These are phyloP conservation scores for Actias luna DNA, from an alignment of 2,888 invertebrate species.

Conservation along the genomic window DNA sequence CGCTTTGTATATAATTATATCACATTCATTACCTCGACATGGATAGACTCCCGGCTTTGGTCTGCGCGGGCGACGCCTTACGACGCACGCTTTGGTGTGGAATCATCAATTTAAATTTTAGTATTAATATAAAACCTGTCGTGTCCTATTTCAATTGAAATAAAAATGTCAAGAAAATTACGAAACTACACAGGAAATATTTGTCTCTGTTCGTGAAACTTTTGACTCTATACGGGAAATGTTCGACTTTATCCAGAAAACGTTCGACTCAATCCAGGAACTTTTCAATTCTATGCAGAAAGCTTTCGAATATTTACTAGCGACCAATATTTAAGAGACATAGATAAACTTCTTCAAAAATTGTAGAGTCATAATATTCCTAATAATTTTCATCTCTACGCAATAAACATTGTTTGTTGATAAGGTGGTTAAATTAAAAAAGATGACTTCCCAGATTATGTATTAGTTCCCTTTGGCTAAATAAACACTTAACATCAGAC, in stretches of 20 bases:
- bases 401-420: too few species aligned
- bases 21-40: slow-evolving; percentile 82
- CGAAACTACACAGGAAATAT: not conserved
- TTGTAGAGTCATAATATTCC: too few species aligned
- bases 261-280: not conserved
- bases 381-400: not conserved
- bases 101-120: slow-evolving; percentile 49
- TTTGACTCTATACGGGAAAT: not conserved
- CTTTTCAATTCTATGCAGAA: not conserved
- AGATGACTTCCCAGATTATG: too few species aligned
- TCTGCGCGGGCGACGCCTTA: slow-evolving; percentile 86
- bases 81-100: slow-evolving; percentile 84
- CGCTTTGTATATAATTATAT: slow-evolving; percentile 6
- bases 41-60: slow-evolving; percentile 81
- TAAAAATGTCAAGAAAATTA: not conserved
- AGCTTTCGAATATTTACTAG: not conserved
- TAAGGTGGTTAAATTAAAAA: too few species aligned
- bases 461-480: too few species aligned
- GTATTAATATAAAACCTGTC: slow-evolving; percentile 24
- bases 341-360: too few species aligned
- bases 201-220: not conserved
- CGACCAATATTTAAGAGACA: not conserved
- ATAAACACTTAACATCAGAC: not conserved
- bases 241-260: not conserved
- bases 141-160: not conserved